A percentile compares a stretch with the other conserved stretches of the same genome.
These are phyloP conservation scores for Notothenia coriiceps DNA, from an alignment of 2,113 vertebrate genomes.

Conservation along the genomic window DNA sequence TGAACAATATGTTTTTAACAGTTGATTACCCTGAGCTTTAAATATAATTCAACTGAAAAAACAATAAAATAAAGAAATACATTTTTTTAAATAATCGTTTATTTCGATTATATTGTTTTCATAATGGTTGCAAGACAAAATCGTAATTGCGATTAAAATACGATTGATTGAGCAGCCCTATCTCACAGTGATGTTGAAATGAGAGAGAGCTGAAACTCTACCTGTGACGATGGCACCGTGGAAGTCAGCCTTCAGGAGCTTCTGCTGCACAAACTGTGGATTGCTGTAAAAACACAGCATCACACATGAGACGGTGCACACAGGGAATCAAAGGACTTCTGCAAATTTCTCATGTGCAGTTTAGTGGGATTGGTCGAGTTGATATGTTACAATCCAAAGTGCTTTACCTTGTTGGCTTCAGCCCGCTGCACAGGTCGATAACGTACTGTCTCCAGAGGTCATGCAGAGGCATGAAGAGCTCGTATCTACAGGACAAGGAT, in stretches of 20 bases:
- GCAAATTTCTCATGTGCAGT: background rate
- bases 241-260: conserved; percentile 95
- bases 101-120: no score
- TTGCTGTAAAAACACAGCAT: conserved; percentile 76
- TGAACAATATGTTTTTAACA: no score
- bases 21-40: no score
- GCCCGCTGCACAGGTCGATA: conserved; percentile 88
- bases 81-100: no score
- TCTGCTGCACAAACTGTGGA: conserved; percentile 89
- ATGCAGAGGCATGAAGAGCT: conserved; percentile 91
- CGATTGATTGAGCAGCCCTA: background rate
- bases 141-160: no score
- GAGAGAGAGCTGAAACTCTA: conserved; percentile 52
- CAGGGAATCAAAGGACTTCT: background rate
- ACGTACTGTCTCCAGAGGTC: conserved; percentile 95
- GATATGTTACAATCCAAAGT: accelerated
- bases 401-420: conserved; percentile 86
- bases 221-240: conserved; percentile 94
- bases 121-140: no score
- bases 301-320: background rate
- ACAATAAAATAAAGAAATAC: no score
- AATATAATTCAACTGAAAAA: no score
- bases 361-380: background rate
- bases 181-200: no score
- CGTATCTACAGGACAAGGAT: conserved; percentile 81